A percentile compares a stretch with the other conserved stretches of the same genome.
These are phyloP conservation scores for Arvicanthis niloticus DNA, from an alignment of 2,113 vertebrate genomes.

Conservation along the genomic window DNA sequence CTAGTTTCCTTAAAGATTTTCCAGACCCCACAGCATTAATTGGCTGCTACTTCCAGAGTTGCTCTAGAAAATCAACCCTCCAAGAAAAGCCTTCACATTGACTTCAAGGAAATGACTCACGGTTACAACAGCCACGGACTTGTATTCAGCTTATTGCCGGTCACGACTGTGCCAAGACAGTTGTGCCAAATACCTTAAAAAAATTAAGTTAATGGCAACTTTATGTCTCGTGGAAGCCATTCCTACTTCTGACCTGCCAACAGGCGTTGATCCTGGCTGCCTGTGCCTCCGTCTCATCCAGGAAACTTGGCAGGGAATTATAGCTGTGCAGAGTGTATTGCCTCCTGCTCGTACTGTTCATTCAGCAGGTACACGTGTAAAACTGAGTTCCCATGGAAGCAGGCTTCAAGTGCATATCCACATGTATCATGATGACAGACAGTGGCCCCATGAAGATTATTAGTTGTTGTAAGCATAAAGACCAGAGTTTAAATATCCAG, in stretches of 20 bases:
- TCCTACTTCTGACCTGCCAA: constrained; percentile 31
- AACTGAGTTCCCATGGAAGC: neutral
- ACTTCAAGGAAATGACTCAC: constrained; percentile 53
- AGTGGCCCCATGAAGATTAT: too few species aligned
- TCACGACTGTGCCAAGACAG: constrained; percentile 4
- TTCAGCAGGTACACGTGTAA: neutral
- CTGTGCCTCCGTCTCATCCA: neutral
- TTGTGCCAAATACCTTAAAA: constrained; percentile 55
- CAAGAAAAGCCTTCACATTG: constrained; percentile 35
- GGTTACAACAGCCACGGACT: neutral
- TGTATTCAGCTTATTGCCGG: constrained; percentile 43
- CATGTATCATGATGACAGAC: too few species aligned
- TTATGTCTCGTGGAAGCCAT: constrained; percentile 27
- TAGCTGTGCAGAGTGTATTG: neutral
- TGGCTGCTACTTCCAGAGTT: neutral
- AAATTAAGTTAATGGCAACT: constrained; percentile 57
- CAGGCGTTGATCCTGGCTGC: neutral
- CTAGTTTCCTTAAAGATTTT: neutral
- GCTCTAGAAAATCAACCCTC: constrained; percentile 52
- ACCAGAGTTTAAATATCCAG: neutral
- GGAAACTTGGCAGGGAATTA: constrained; percentile 8
- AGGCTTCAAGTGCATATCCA: neutral
- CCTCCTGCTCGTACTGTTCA: neutral
- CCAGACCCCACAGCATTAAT: neutral
- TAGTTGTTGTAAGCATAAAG: too few species aligned